Evolutionary conservation across 2,888 invertebrate species (phyloP), one percentile per base, ranked within the genome.

Genomic region (Eupithecia subfuscata): DNA sequence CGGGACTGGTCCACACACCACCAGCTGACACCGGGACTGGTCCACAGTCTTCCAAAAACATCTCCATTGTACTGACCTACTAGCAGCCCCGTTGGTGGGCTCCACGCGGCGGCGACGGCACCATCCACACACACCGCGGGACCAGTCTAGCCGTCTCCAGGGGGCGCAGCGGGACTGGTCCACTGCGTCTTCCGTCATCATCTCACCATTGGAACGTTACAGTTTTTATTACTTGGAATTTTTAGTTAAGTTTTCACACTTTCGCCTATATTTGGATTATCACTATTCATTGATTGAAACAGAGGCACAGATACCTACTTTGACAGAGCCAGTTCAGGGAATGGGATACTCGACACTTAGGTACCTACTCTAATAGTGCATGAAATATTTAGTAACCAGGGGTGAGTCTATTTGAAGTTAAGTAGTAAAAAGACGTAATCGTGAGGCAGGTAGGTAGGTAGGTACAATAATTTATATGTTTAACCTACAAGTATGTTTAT

Each of bases 121-220:
- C 75, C 79, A 75, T 0, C 90, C 87, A 74, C 91, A 91, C 1
- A 87, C 82, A 22, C 87, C 86, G 2, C 88, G 86, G 0, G 89
- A 88, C 82, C 92, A 92, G 0, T 89, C 87, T 75, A 92, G 81
- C 52, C 90, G 82, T 79, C 87, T 86, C 93, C 92, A 92, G 34
- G 92, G 75, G 0, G 88, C 86, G 34, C 87, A 86, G 1, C 84
- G 79, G 0, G 80, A 76, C 48, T 86, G 87, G 3, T 77, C 77
- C 18, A 14, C 79, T 12, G 77, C 75, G 3, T 89, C 90, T 34
- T 87, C 90, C 45, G 87, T 90, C 89, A 91, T 88, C 25, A 68
- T 40, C n/a, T 64, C 64, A 64, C 8, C 63, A 34, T 34, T 18
- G 18, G 9, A 60, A 60, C 60, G 22, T 25, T 11, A 22, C 9